Conservation (phyloP, 2,113 vertebrate genomes). For the Pycnonotus jocosus region DNA sequence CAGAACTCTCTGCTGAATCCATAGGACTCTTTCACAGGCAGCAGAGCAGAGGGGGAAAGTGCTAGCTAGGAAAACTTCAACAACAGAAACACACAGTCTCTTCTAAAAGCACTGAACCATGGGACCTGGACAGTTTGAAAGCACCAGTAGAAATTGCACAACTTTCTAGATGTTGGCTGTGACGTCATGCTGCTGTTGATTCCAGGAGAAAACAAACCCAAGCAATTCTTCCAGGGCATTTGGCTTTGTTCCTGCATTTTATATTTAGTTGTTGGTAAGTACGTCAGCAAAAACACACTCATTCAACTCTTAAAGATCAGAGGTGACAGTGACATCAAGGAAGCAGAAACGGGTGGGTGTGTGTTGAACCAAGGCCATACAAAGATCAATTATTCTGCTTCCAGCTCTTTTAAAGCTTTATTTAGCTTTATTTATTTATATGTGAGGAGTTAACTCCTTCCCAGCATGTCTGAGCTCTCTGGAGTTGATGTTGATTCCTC, state of each 20-base stretch:
- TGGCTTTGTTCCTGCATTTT: neutral
- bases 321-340: constrained; percentile 30
- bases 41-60: neutral
- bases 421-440: neutral
- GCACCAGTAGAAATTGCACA: neutral
- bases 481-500: fast-evolving
- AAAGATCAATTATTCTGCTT: neutral
- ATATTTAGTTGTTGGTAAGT: constrained; percentile 24
- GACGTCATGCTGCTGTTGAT: neutral
- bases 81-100: neutral
- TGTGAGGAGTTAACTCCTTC: neutral
- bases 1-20: neutral
- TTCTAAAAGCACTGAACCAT: neutral
- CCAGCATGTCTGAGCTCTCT: fast-evolving
- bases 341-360: neutral
- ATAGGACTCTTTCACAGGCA: neutral
- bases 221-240: neutral
- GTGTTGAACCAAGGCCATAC: neutral
- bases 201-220: neutral
- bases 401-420: neutral
- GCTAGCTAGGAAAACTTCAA: neutral
- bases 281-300: neutral
- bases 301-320: constrained; percentile 5
- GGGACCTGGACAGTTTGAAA: neutral
- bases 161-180: neutral